Evolutionary conservation across 2,797 vertebrate species (phyloP).

Genomic region (Pipistrellus nathusii): DNA sequence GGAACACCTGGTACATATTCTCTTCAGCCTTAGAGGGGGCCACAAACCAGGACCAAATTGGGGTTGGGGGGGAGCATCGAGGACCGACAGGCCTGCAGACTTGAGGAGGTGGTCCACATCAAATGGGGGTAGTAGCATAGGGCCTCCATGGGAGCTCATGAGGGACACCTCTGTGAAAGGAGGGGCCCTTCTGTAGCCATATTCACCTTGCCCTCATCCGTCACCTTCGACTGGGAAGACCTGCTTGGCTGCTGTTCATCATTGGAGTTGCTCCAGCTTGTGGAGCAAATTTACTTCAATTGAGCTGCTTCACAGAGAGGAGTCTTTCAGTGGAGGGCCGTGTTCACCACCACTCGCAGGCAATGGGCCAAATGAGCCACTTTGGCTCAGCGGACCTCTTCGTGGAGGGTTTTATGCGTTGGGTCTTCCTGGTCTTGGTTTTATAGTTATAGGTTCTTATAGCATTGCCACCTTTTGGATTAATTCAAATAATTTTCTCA

Average conservation of each 20-base stretch:
- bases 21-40: neutral
- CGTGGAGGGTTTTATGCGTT: slow-evolving; percentile 87
- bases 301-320: slow-evolving; percentile 92
- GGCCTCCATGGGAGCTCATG: neutral
- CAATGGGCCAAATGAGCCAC: slow-evolving; percentile 95
- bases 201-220: slow-evolving; percentile 90
- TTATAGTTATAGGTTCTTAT: slow-evolving; percentile 93
- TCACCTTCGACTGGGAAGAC: slow-evolving; percentile 91
- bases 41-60: neutral
- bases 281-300: slow-evolving; percentile 89
- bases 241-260: slow-evolving; percentile 88
- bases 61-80: neutral
- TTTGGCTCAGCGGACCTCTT: slow-evolving; percentile 91
- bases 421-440: slow-evolving; percentile 93
- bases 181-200: neutral
- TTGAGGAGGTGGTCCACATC: neutral
- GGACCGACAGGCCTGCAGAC: neutral
- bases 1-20: neutral
- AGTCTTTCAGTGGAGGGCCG: slow-evolving; percentile 92
- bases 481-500: slow-evolving; percentile 94
- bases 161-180: neutral
- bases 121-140: neutral
- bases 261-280: slow-evolving; percentile 83
- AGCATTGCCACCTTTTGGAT: slow-evolving; percentile 92
- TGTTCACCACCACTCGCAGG: slow-evolving; percentile 96